These are phyloP conservation scores for Holocentrus rufus DNA, from an alignment of 2,797 vertebrate genomes.

Conservation along the genomic window DNA sequence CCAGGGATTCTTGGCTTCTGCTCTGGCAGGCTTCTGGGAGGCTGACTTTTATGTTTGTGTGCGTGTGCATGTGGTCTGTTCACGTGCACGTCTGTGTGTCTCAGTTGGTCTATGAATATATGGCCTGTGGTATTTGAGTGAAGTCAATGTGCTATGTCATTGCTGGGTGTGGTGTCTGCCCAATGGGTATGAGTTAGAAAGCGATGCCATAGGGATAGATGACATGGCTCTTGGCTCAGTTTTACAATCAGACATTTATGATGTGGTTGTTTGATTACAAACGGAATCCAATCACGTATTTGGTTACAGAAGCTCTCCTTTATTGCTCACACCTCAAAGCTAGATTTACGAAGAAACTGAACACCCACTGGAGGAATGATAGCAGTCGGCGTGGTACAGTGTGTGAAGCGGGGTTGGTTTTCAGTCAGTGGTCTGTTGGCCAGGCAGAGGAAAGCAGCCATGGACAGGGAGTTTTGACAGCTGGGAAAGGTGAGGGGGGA, in stretches of 20 bases:
- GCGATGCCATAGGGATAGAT: neutral
- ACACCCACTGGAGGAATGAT: neutral
- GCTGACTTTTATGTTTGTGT: constrained; percentile 21
- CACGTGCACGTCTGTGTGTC: constrained; percentile 2
- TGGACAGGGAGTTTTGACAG: constrained; percentile 66
- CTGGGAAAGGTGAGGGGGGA: constrained; percentile 63
- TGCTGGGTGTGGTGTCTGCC: constrained; percentile 3
- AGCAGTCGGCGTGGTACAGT: neutral
- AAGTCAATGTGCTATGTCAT: constrained; percentile 26
- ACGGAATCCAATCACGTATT: neutral
- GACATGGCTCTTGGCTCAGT: neutral
- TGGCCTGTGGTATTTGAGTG: constrained; percentile 10
- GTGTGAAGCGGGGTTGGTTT: neutral
- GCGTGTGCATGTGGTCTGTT: neutral
- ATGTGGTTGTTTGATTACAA: neutral
- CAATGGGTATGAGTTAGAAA: neutral
- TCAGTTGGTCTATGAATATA: constrained; percentile 37
- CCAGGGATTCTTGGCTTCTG: constrained; percentile 70
- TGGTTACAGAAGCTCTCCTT: neutral
- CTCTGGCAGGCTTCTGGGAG: constrained; percentile 45
- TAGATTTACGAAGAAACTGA: neutral
- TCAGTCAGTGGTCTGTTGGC: constrained; percentile 14
- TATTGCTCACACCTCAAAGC: neutral
- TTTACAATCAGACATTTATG: neutral
- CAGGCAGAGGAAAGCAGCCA: constrained; percentile 15